Base-by-base conservation (phyloP, 1,140 invertebrate species). In the Rhopalosiphum padi region DNA sequence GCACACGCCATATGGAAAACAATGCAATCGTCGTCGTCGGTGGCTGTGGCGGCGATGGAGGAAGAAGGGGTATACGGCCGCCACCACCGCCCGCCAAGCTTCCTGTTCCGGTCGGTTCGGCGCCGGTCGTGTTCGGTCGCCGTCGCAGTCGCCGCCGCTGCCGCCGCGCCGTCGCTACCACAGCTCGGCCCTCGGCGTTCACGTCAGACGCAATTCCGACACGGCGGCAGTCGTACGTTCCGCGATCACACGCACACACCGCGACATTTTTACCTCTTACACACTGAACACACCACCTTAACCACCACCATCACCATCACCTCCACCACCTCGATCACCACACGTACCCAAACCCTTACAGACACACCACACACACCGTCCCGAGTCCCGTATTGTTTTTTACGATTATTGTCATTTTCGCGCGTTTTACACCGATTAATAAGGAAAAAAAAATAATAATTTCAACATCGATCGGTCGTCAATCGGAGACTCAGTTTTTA, bases 71-170 rank as follows among this genome's bases (percentile, higher is more conserved):
- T 77, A n/a, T n/a, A n/a, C 30, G 60, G 60, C 60, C 60, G 60
- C 60, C 60, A 35, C 51, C 89, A 60, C 89, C 90, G 60, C 90
- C 77, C 91, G 91, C 68, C 90, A 30, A 25, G 91, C 91, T 93
- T 93, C 91, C 91, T 93, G 91, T 93, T 93, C 91, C 91, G 91
- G 91, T 93, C 37, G 30, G n/a, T 51, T 93, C 91, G 91, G 91
- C 82, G 91, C 48, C 68, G 91, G 46, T 93, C 91, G 91, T 82
- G 91, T 55, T 82, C 91, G 91, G 91, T 92, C 91, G 91, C 77
- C 91, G 77, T 30, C 77, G 90, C 46, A 46, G 77, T 53, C 82
- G 77, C 21, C 46, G 68, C 30, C 15, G 91, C 82, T 48, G 82
- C 60, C 90, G 60, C 41, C 90, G 55, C 90, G 91, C 91, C 77